Base-by-base conservation (phyloP, 2,888 invertebrate genomes). In the Drosophila neonasuta region DNA sequence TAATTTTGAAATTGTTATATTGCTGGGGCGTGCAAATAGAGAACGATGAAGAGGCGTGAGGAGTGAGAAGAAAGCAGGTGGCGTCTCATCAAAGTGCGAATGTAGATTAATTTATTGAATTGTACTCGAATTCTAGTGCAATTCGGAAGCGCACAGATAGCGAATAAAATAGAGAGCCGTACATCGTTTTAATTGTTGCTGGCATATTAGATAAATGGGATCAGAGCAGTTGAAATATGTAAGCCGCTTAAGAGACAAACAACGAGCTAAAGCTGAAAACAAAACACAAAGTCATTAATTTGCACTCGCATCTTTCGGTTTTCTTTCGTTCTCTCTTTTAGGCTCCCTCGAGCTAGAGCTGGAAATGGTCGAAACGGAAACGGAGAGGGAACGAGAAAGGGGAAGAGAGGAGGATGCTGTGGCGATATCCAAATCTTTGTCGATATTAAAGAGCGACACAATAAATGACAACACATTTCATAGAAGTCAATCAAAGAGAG, bases 391-490 rank as follows among this genome's bases (percentile, higher is more conserved):
- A 13, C 49, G 49, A 39, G 51, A 7, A 10, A 11, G 13, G 11
- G 17, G 39, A 39, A 20, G 32, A 24, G 48, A 55, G 51, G 41
- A 45, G 20, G 13, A 48, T 44, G 58, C 59, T 51, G 29, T 48
- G 50, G 54, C 69, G 50, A 44, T 58, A 71, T 60, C 64, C 74
- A 71, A 71, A 54, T 71, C 73, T 49, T 68, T 72, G 73, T 73
- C 80, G 67, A 85, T 83, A 83, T 81, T 82, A 82, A 77, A 79
- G 69, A 80, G 79, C 78, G 77, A 76, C 71, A 80, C 73, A 74
- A 89, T 79, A 84, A 85, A 87, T 79, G 86, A 80, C 71, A 73
- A 64, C 71, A 79, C 79, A 79, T 80, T 85, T 80, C 81, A 79
- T 73, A 83, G 74, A 79, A 80, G 79, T 86, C 88, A 87, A 86